A percentile compares a stretch with the other conserved stretches of the same genome.
These are phyloP conservation scores for Heterochromis multidens DNA, from an alignment of 2,113 vertebrate genomes.

Conservation along the genomic window DNA sequence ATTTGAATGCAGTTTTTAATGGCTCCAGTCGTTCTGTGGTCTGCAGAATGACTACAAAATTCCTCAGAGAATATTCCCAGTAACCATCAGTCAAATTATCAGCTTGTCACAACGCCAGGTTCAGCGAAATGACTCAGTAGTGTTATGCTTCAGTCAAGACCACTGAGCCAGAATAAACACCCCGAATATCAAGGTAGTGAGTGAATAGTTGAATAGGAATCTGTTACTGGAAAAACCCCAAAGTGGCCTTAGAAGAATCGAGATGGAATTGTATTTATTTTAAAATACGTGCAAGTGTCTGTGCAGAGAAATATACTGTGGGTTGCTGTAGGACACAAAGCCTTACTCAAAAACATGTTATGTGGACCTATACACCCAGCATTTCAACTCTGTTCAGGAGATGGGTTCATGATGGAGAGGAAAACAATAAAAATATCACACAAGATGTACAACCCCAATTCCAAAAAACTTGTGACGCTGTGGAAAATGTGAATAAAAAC, in stretches of 20 bases:
- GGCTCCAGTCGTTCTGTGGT: too few species aligned
- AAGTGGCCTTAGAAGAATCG: background rate
- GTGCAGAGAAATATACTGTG: background rate
- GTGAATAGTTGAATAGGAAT: background rate
- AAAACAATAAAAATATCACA: background rate
- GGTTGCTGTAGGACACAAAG: background rate
- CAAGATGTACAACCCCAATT: background rate
- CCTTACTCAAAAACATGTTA: too few species aligned
- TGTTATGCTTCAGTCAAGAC: background rate
- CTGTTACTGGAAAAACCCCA: background rate
- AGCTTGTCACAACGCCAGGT: too few species aligned
- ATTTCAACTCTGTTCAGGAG: background rate
- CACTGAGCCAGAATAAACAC: background rate
- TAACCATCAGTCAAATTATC: background rate
- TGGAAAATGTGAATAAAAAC: background rate
- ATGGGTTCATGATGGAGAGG: background rate
- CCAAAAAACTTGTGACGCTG: background rate
- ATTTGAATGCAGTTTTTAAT: too few species aligned
- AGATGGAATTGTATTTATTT: background rate
- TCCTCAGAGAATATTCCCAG: background rate
- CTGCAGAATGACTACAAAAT: too few species aligned
- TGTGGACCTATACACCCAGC: too few species aligned
- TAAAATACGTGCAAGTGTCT: background rate
- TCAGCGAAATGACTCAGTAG: background rate
- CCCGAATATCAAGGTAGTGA: background rate